Evolutionary conservation across 2,888 invertebrate species (phyloP), one percentile per base, ranked within the genome.

Genomic region (Loripinus fragilis): DNA sequence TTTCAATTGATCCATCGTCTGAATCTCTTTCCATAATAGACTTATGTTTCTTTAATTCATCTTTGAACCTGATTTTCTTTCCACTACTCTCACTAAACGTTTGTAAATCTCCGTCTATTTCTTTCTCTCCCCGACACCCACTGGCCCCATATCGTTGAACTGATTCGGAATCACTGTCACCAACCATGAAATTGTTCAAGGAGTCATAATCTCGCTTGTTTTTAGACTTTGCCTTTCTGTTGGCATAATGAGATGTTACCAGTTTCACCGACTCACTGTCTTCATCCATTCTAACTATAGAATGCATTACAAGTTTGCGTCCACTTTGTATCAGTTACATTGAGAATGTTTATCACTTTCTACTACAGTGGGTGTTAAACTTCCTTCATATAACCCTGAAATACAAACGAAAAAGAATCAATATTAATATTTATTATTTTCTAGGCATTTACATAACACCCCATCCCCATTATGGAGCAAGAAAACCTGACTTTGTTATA

Each of bases 121-220:
- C 75, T 65, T 60, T 52, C 8, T 77, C 74, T 20, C 28, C 30
- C 0, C 35, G 25, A 15, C 38, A 38, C 23, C 28, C 33, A 12
- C 45, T 35, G 28, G 74, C 72, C 12, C 76, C 41, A 67, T 72
- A 76, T 12, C 68, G 48, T n/a, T 71, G 71, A 71, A 78, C 71
- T 20, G 80, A 83, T 45, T 83, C 83, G 17, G 71, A 74, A 68
- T 83, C 83, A 45, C 80, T 83, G 42, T 81, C 83, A 17, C 72
- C 50, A 28, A 80, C 64, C 41, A 80, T 67, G n/a, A 83, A 66
- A 38, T 83, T 83, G 45, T 83, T 83, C 48, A 83, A 65, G 30
- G 83, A 83, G 25, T 83, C 80, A 45, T 71, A 76, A 55, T 83
- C 83, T 52, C 76, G 71, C 17, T 68, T 65, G 17, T 77, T 71